Base-by-base conservation (phyloP, 2,888 invertebrate genomes). In the Drosophila greeni region DNA sequence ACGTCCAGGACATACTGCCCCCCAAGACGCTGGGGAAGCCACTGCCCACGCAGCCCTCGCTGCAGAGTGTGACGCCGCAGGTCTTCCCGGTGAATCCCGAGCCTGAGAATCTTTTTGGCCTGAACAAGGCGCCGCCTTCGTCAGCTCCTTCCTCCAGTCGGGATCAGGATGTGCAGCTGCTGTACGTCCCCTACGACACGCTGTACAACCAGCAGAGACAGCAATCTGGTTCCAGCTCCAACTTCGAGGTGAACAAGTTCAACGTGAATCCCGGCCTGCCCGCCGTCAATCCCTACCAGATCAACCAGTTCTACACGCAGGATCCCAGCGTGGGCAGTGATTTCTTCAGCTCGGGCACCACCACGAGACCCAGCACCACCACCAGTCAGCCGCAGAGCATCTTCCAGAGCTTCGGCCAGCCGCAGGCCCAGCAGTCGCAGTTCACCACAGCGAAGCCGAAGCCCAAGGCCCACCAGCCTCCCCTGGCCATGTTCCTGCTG, bases 181-280 rank as follows among this genome's bases (percentile, higher is more conserved):
- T 96, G 0, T 96, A 95, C 83, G 95, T 96, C 0, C 95, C 95
- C 6, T 91, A 95, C 24, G 95, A 96, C 82, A 92, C 94, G 1
- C 87, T 95, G 23, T 92, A 92, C 73, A 89, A 91, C 82, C 85
- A 85, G 52, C 89, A 89, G 59, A 74, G 76, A 4, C 69, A 67
- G 24, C 78, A 2, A 14, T 65, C 2, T 62, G 62, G 1, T 57
- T 71, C 73, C 36, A 74, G 81, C 74, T 71, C 73, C 36, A 66
- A 61, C 31, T 87, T 81, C 33, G 84, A 86, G n/a, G 76, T 78
- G 16, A 82, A 84, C 58, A 86, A 87, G 65, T 88, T 80, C 49
- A 88, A 84, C 70, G 55, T 84, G 2, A 85, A 87, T 40, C 66
- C 84, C 0, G 82, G 85, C 0, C 64, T 87, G 11, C 87, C 86